A percentile compares a stretch with the other conserved stretches of the same genome.
Evolutionary conservation across 2,797 vertebrate genomes (phyloP).

Genomic region (Onychomys arenicola): DNA sequence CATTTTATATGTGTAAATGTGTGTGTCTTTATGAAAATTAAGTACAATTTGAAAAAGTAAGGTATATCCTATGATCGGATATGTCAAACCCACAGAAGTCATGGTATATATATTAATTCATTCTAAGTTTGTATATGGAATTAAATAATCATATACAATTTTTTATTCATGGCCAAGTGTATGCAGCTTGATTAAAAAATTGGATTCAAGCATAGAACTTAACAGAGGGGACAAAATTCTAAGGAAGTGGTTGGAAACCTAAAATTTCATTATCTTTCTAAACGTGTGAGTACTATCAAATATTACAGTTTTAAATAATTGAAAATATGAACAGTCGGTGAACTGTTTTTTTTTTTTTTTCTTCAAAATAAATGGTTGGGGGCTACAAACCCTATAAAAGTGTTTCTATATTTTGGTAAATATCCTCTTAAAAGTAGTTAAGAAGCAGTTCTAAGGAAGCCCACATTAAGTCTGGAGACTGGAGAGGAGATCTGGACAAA

Average conservation of each 20-base stretch:
- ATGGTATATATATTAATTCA: no score
- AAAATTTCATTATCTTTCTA: background rate
- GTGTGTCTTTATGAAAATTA: background rate
- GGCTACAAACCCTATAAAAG: accelerated
- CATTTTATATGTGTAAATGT: background rate
- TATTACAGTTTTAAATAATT: background rate
- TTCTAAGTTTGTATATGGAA: background rate
- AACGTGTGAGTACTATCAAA: background rate
- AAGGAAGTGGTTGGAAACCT: background rate
- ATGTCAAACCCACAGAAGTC: background rate
- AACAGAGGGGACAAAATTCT: background rate
- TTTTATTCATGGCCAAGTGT: background rate
- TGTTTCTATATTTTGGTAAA: background rate
- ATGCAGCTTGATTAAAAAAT: background rate
- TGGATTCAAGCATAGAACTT: background rate
- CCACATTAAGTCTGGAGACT: background rate
- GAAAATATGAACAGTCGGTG: background rate
- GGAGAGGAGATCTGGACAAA: background rate
- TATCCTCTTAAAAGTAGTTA: background rate
- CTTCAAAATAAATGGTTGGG: background rate
- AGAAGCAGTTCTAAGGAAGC: background rate
- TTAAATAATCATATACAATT: background rate
- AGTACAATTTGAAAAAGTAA: background rate
- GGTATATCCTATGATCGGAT: background rate
- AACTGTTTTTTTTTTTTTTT: background rate